Conservation (phyloP, 2,888 invertebrate genomes). For the Netelia virgata region DNA sequence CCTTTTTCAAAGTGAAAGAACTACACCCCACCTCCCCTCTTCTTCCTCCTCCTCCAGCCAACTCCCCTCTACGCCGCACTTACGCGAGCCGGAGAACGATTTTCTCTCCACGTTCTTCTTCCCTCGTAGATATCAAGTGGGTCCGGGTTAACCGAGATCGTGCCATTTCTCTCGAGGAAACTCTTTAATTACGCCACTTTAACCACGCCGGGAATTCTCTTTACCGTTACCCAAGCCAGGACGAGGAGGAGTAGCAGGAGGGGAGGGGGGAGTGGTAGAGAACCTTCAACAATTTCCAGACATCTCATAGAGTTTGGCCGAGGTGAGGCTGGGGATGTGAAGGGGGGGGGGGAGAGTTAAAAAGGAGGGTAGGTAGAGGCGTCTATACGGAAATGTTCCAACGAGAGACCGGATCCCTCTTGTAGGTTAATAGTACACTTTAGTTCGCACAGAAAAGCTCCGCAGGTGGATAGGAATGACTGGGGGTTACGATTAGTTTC, state of each 20-base stretch:
- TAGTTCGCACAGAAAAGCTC: constrained; percentile 15
- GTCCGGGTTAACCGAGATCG: constrained; percentile 49
- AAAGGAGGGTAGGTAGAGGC: background rate
- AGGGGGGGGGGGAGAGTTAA: background rate
- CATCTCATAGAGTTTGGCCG: constrained; percentile 21
- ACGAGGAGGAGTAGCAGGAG: no score
- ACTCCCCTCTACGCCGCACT: background rate
- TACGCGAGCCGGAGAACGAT: background rate
- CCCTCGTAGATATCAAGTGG: constrained; percentile 61
- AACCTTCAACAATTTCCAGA: constrained; percentile 62
- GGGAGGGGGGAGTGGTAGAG: background rate
- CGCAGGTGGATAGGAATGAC: constrained; percentile 32
- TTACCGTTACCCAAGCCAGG: constrained; percentile 36
- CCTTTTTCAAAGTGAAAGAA: no score
- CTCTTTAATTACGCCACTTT: constrained; percentile 70
- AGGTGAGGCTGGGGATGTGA: background rate
- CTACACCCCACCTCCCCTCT: background rate
- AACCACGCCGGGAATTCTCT: constrained; percentile 60
- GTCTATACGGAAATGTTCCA: background rate
- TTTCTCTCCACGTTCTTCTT: constrained; percentile 14
- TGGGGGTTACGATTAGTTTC: constrained; percentile 45
- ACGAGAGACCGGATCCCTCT: background rate
- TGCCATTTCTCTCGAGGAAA: constrained; percentile 61
- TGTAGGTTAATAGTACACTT: constrained; percentile 5
- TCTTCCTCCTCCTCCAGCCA: background rate